Conservation (phyloP, 2,888 invertebrate genomes). For the Pomacea canaliculata region DNA sequence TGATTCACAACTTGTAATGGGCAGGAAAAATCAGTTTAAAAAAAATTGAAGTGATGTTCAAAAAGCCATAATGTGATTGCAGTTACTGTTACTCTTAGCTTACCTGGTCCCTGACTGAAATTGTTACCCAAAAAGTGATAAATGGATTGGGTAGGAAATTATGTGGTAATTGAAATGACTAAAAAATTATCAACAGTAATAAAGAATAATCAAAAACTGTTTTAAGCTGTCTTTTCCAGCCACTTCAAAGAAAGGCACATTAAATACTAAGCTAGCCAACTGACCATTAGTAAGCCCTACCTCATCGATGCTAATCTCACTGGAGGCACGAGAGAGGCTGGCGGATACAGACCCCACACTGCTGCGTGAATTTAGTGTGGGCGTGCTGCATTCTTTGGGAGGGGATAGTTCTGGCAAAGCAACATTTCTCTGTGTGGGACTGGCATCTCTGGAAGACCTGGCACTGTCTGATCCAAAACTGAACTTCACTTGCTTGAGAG, state of each 20-base stretch:
- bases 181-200: too few species aligned
- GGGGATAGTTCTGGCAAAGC: conserved; percentile 13
- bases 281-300: conserved; percentile 1
- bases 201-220: too few species aligned
- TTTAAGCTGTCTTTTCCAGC: too few species aligned
- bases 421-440: conserved; percentile 38
- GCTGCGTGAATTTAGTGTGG: conserved; percentile 34
- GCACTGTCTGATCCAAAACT: conserved; percentile 35
- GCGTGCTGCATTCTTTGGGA: conserved; percentile 51
- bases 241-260: too few species aligned
- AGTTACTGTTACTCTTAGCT: not conserved
- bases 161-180: not conserved
- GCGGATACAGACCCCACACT: conserved; percentile 31
- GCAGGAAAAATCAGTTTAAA: too few species aligned
- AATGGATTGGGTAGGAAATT: not conserved
- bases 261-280: too few species aligned
- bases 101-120: not conserved
- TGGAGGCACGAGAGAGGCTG: conserved; percentile 56
- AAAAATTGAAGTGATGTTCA: too few species aligned
- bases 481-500: conserved; percentile 35
- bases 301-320: conserved; percentile 62
- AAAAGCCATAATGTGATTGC: not conserved
- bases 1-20: too few species aligned
- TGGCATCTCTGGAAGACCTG: conserved; percentile 42
- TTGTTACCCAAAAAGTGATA: not conserved